Evolutionary conservation across 1,140 invertebrate species (phyloP).

Genomic region (Drosophila equinoxialis): DNA sequence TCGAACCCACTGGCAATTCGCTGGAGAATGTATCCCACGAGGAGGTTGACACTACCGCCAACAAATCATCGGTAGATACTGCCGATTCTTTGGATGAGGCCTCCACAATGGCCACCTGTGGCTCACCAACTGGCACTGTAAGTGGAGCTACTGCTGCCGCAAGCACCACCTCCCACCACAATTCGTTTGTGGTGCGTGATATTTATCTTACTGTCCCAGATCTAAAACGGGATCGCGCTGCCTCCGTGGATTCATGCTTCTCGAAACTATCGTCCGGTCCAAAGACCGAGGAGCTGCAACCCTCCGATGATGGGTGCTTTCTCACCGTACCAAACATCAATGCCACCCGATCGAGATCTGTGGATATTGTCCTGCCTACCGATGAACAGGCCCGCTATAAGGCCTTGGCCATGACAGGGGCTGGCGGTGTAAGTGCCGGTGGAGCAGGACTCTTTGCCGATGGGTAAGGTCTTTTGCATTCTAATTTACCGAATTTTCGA

Average conservation of each 20-base stretch:
- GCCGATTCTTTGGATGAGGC: slow-evolving; percentile 84
- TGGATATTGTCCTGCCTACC: slow-evolving; percentile 95
- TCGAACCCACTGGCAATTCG: slow-evolving; percentile 87
- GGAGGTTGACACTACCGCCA: slow-evolving; percentile 83
- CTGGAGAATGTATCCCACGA: slow-evolving; percentile 86
- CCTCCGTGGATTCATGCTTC: slow-evolving; percentile 92
- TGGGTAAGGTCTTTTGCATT: slow-evolving; percentile 54
- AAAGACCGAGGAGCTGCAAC: slow-evolving; percentile 87
- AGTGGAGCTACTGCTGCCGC: slow-evolving; percentile 21
- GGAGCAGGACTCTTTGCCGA: slow-evolving; percentile 52
- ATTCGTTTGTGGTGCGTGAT: slow-evolving; percentile 85
- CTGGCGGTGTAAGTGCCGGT: slow-evolving; percentile 10
- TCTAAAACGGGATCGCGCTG: slow-evolving; percentile 90
- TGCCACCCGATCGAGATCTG: slow-evolving; percentile 91
- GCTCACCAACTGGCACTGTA: slow-evolving; percentile 53
- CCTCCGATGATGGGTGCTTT: slow-evolving; percentile 85
- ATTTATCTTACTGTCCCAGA: slow-evolving; percentile 93
- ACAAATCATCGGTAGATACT: slow-evolving; percentile 83
- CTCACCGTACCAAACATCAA: slow-evolving; percentile 88
- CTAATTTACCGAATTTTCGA: neutral
- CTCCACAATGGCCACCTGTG: slow-evolving; percentile 74
- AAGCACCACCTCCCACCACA: slow-evolving; percentile 39
- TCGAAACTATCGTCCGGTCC: slow-evolving; percentile 87
- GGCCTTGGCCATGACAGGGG: slow-evolving; percentile 86
- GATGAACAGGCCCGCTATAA: slow-evolving; percentile 93